Conservation (phyloP, 2,113 vertebrate species). For the Edolisoma coerulescens region DNA sequence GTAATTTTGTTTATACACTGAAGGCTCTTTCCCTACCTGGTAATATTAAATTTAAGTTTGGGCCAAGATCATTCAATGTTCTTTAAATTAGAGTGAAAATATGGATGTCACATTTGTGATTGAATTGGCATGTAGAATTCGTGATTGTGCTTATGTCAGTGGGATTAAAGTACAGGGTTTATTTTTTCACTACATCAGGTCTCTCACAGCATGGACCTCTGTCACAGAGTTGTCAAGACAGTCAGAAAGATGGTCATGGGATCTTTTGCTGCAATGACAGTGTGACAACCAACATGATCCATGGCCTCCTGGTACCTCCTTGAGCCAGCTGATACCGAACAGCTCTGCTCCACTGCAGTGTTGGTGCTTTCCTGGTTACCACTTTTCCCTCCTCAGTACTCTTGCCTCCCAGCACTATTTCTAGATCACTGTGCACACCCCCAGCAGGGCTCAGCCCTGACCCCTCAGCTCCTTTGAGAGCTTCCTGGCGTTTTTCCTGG, state of each 20-base stretch:
- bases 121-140: background rate
- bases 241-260: background rate
- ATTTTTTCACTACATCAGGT: background rate
- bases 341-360: background rate
- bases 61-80: background rate
- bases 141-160: background rate
- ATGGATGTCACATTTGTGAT: background rate
- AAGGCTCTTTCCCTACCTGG: background rate
- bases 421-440: background rate
- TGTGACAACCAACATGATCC: background rate
- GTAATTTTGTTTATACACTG: constrained; percentile 6
- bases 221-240: background rate
- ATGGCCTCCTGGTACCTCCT: background rate
- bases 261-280: background rate
- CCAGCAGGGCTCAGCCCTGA: background rate
- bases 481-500: background rate
- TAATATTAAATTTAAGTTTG: constrained; percentile 7
- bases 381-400: background rate
- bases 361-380: background rate
- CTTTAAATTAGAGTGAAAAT: constrained; percentile 15
- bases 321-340: background rate
- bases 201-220: background rate
- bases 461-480: background rate
- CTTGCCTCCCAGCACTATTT: background rate
- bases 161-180: background rate